Conservation (phyloP, 2,113 vertebrate species). For the Gymnorhina tibicen region DNA sequence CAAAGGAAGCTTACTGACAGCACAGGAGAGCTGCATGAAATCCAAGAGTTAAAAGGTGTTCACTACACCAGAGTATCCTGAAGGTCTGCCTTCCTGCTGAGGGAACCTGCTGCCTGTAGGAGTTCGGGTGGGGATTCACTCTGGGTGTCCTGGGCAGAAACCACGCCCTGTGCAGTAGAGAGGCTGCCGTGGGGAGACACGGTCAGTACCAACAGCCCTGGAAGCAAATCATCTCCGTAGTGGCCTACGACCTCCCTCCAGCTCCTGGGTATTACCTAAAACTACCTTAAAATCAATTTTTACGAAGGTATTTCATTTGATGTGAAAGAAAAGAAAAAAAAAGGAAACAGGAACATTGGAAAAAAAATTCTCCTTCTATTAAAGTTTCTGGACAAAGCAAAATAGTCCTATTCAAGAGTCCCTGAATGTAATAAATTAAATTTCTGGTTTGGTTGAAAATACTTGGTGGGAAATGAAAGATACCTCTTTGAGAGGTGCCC, state of each 20-base stretch:
- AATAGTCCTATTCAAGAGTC: neutral
- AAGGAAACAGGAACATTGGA: neutral
- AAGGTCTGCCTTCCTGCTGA: neutral
- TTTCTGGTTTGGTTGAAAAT: neutral
- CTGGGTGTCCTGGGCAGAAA: neutral
- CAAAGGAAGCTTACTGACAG: neutral
- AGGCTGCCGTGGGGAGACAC: neutral
- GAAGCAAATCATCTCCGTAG: neutral
- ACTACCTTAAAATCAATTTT: neutral
- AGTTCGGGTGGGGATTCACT: neutral
- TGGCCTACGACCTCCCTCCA: no score
- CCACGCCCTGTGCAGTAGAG: rapidly evolving
- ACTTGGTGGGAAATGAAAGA: neutral
- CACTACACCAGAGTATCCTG: neutral
- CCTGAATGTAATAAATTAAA: neutral
- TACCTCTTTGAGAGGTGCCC: neutral
- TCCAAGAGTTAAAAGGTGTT: neutral
- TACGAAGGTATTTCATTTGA: neutral
- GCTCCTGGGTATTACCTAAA: neutral
- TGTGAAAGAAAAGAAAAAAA: neutral
- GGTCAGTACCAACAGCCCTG: neutral
- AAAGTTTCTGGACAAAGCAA: neutral
- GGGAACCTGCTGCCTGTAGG: neutral
- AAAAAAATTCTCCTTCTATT: neutral
- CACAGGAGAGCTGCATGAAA: neutral